Evolutionary conservation across 1,140 invertebrate species (phyloP).

Genomic region (Drosophila micromelanica): DNA sequence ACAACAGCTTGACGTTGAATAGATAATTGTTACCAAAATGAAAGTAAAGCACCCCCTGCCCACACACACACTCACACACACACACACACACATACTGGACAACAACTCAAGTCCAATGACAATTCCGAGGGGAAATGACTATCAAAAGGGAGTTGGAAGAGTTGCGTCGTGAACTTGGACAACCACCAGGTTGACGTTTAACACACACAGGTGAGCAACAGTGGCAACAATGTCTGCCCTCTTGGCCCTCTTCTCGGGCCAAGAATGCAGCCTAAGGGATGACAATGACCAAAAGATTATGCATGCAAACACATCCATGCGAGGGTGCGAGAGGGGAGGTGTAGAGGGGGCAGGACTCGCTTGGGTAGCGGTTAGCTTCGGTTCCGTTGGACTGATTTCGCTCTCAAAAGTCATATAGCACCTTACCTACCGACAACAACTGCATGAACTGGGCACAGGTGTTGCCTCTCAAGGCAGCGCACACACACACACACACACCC

Average conservation of each 20-base stretch:
- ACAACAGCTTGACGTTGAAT: slow-evolving; percentile 76
- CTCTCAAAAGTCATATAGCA: slow-evolving; percentile 72
- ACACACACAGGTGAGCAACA: slow-evolving; percentile 46
- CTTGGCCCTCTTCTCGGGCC: slow-evolving; percentile 21
- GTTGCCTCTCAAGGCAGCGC: slow-evolving; percentile 75
- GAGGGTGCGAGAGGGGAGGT: background rate
- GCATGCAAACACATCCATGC: slow-evolving; percentile 64
- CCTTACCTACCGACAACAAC: slow-evolving; percentile 48
- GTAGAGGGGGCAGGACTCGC: slow-evolving; percentile 12
- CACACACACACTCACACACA: slow-evolving; percentile 2
- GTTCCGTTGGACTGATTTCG: slow-evolving; percentile 80
- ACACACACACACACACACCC: slow-evolving; percentile 25
- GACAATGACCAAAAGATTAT: slow-evolving; percentile 78
- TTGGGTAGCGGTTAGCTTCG: slow-evolving; percentile 40
- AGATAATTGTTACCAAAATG: slow-evolving; percentile 81
- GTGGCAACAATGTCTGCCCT: background rate
- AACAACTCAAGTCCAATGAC: slow-evolving; percentile 42
- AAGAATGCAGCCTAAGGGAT: slow-evolving; percentile 67
- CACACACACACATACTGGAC: slow-evolving; percentile 30
- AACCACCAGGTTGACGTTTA: slow-evolving; percentile 61
- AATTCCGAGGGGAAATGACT: slow-evolving; percentile 79
- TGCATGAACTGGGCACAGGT: slow-evolving; percentile 50
- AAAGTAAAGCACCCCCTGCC: slow-evolving; percentile 62
- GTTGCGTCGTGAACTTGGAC: slow-evolving; percentile 50
- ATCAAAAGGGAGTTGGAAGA: slow-evolving; percentile 35